A percentile compares a stretch with the other conserved stretches of the same genome.
Conservation (phyloP, 1,140 invertebrate species). For the Cyclargus thomasi region DNA sequence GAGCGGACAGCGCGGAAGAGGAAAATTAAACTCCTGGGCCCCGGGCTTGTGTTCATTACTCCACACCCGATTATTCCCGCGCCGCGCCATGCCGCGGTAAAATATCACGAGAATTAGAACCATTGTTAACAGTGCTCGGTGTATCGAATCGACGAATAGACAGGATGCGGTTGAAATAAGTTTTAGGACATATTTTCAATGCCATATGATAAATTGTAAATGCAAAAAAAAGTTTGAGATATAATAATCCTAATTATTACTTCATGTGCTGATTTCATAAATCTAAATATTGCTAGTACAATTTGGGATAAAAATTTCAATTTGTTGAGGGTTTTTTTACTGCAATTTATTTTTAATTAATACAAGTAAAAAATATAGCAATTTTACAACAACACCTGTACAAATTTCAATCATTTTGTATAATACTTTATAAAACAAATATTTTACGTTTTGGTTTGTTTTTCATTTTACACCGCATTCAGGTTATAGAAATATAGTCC, state of each 20-base stretch:
- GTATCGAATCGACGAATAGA: constrained; percentile 6
- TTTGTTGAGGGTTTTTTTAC: too few species aligned
- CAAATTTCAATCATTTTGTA: neutral
- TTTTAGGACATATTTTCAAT: too few species aligned
- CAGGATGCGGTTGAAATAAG: too few species aligned
- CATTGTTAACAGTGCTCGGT: constrained; percentile 22
- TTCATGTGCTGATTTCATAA: too few species aligned
- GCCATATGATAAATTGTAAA: too few species aligned
- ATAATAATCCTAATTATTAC: too few species aligned
- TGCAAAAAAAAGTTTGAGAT: too few species aligned
- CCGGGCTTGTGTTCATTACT: constrained; percentile 65
- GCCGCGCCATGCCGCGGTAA: constrained; percentile 56
- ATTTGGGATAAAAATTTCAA: too few species aligned
- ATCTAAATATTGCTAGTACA: too few species aligned
- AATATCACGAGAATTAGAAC: constrained; percentile 40
- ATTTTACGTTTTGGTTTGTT: constrained; percentile 38
- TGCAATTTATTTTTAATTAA: too few species aligned
- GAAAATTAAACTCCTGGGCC: constrained; percentile 73
- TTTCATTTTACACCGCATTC: constrained; percentile 53
- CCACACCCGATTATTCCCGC: constrained; percentile 61
- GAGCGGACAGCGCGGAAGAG: constrained; percentile 66
- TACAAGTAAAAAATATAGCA: neutral
- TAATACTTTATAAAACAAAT: neutral
- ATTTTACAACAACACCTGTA: neutral
- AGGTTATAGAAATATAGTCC: constrained; percentile 56